Evolutionary conservation across 92 coral and sea anemone genomes (phyloP), one percentile per base, ranked within the genome.

Genomic region (Porites divaricata): DNA sequence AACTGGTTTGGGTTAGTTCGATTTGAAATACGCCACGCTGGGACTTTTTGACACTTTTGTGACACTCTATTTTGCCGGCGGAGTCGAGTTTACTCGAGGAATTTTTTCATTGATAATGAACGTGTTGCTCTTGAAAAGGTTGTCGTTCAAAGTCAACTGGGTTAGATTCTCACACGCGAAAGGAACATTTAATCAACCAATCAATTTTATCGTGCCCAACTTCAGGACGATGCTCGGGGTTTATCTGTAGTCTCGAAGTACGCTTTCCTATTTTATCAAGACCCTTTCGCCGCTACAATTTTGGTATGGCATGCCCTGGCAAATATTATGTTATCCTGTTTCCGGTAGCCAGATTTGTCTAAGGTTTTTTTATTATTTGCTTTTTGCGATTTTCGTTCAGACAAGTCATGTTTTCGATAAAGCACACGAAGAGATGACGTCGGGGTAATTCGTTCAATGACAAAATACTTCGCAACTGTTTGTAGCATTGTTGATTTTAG

Each of bases 311-410:
- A 35, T 35, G 45, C 69, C 54, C 79, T 45, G 58, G 92, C 88
- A 91, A 91, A 91, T 90, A 91, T 85, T 86, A 77, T 70, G 82
- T 61, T 85, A 88, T 91, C 95, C 95, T 88, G 89, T 76, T 88
- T 88, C 86, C 79, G 86, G 79, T 48, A 59, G 9, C 86, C 71
- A 82, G 49, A 72, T 72, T 61, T 59, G 68, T n/a, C 45, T 26
- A 21, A 13, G 48, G 78, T 45, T 13, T 54, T 68, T 22, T 67
- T 67, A 68, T 80, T 19, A 53, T 80, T 68, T 80, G 56, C 48
- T 41, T 15, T 59, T 61, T 23, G 19, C 15, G 2, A 1, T 16
- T 48, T 41, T 9, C 63, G 58, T 56, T 48, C 57, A 53, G 14
- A 61, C 58, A 56, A 78, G 9, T 28, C 54, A 1, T 67, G 54